Percentiles rank a stretch among this genome's conserved stretches.
Evolutionary conservation across 2,113 vertebrate species (phyloP).

Genomic region (Callocephalon fimbriatum): DNA sequence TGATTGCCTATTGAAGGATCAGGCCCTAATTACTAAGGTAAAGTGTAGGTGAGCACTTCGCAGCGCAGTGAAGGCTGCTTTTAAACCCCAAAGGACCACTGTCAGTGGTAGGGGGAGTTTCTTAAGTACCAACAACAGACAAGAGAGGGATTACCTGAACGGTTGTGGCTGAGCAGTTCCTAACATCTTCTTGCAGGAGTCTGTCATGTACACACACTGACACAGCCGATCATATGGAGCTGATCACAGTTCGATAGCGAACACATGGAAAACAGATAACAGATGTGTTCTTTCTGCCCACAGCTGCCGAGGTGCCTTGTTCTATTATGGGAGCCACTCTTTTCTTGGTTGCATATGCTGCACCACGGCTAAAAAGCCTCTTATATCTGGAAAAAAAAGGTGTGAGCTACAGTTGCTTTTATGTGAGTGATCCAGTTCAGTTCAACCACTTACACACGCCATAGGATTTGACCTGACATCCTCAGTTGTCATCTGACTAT

Average conservation of each 20-base stretch:
- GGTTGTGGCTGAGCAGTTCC: not conserved
- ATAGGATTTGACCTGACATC: not conserved
- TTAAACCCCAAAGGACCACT: not conserved
- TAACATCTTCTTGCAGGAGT: not conserved
- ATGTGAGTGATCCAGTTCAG: not conserved
- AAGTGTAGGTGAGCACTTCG: not conserved
- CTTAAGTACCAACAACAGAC: not conserved
- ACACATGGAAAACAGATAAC: not conserved
- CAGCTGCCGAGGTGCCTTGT: not conserved
- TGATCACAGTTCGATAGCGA: not conserved
- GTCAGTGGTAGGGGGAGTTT: not conserved
- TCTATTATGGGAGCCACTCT: not conserved
- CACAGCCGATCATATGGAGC: not conserved
- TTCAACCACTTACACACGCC: not conserved
- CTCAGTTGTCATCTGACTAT: not conserved
- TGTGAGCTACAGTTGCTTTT: not conserved
- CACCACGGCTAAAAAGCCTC: not conserved
- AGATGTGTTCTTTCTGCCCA: not conserved
- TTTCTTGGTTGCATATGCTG: not conserved
- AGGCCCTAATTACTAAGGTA: not conserved
- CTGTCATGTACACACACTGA: rapidly evolving
- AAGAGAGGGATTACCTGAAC: not conserved
- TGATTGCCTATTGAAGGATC: not conserved
- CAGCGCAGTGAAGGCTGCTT: not conserved
- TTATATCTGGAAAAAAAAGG: not conserved